A percentile compares a stretch with the other conserved stretches of the same genome.
These are phyloP conservation scores for Apotomis capreana DNA, from an alignment of 2,888 invertebrate species.

Conservation along the genomic window DNA sequence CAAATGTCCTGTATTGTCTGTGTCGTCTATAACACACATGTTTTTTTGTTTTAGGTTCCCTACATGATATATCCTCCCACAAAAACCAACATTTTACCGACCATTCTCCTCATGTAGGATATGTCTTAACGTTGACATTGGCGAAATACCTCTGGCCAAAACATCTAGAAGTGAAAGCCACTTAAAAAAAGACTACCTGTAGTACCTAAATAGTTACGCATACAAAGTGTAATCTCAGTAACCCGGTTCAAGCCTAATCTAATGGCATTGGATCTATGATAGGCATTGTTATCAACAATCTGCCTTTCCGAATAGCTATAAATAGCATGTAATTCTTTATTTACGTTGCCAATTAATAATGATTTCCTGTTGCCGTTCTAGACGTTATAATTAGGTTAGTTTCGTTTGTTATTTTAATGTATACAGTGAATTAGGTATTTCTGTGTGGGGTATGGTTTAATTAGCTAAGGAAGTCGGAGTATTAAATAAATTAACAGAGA, in stretches of 20 bases:
- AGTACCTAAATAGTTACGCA: not conserved
- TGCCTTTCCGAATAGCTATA: conserved; percentile 22
- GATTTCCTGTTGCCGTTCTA: conserved; percentile 15
- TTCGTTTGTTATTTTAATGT: conserved; percentile 1
- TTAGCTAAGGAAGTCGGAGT: not conserved
- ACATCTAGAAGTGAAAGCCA: no score
- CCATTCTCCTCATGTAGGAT: no score
- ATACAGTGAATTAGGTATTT: not conserved
- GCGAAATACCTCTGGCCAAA: no score
- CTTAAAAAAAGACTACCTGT: no score
- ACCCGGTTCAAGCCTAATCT: conserved; percentile 7
- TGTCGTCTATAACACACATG: no score
- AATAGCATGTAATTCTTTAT: conserved; percentile 9
- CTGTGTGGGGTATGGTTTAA: not conserved
- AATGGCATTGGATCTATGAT: conserved; percentile 13
- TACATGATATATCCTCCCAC: no score
- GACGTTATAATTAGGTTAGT: conserved; percentile 12
- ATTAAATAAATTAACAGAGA: no score
- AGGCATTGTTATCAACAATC: not conserved
- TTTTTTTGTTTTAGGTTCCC: no score
- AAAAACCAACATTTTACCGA: no score
- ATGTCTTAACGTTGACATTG: no score
- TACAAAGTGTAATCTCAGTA: not conserved
- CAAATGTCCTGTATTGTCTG: no score
- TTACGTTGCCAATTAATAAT: not conserved